Conservation (phyloP, 2,113 vertebrate genomes). For the Mesembrinibis cayennensis region DNA sequence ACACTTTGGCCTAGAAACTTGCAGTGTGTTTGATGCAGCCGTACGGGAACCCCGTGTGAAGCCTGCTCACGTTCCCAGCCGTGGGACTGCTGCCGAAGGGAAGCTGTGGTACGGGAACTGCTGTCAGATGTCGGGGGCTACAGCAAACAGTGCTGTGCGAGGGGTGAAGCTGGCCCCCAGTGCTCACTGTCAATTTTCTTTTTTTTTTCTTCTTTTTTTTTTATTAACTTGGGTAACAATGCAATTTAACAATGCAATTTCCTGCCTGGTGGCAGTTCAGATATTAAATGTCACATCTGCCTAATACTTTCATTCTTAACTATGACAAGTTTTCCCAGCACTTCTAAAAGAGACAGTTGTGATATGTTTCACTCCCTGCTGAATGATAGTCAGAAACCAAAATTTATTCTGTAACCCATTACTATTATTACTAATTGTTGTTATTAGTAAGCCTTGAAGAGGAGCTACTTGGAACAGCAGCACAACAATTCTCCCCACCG, state of each 20-base stretch:
- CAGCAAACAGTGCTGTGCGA: neutral
- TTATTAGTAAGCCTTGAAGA: neutral
- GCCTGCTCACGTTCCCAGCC: neutral
- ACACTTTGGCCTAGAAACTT: neutral
- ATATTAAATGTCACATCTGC: conserved; percentile 21
- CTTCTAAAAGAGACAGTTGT: neutral
- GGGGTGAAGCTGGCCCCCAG: neutral
- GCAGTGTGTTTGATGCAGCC: neutral
- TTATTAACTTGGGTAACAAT: neutral
- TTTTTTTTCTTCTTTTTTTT: neutral
- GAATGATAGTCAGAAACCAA: neutral
- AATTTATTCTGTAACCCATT: neutral
- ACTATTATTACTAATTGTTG: neutral
- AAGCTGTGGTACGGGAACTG: neutral
- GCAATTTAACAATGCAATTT: neutral
- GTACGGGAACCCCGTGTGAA: accelerated
- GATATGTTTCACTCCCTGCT: neutral
- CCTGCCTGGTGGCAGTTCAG: neutral
- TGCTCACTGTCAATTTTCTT: neutral
- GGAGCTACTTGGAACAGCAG: neutral
- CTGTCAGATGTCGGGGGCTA: neutral
- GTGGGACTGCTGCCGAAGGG: neutral
- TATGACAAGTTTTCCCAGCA: neutral
- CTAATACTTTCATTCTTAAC: neutral
- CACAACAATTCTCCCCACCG: neutral